Conservation (phyloP, 2,888 invertebrate genomes). For the Silvanus unidentatus region DNA sequence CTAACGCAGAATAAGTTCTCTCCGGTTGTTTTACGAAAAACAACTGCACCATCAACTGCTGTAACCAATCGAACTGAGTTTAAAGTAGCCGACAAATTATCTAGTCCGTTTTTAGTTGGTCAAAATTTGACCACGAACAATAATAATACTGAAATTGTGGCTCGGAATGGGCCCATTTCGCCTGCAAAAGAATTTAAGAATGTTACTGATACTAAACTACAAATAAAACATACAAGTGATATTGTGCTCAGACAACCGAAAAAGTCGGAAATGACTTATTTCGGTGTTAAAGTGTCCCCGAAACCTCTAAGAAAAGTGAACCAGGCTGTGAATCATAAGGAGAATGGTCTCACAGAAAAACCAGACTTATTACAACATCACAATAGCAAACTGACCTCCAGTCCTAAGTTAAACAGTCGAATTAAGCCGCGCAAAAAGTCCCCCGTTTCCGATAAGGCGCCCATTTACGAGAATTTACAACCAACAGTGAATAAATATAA, state of each 20-base stretch:
- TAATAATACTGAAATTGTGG: not conserved
- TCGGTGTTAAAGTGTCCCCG: conserved; percentile 37
- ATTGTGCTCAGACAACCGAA: conserved; percentile 41
- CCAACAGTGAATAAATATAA: conserved; percentile 18
- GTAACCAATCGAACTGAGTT: not conserved
- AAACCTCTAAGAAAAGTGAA: conserved; percentile 26
- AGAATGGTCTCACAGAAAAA: conserved; percentile 31
- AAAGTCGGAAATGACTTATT: conserved; percentile 44
- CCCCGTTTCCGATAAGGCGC: conserved; percentile 18
- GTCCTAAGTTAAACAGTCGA: conserved; percentile 5
- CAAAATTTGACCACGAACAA: conserved; percentile 13
- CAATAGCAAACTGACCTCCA: conserved; percentile 19
- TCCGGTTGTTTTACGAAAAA: conserved; percentile 30
- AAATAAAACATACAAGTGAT: conserved; percentile 25
- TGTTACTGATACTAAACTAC: conserved; percentile 17
- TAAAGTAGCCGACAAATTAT: conserved; percentile 29
- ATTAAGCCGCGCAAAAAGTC: conserved; percentile 16
- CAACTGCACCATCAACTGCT: conserved; percentile 16
- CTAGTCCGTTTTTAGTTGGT: conserved; percentile 39
- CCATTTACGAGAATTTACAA: conserved; percentile 42
- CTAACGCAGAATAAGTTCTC: conserved; percentile 23
- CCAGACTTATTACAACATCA: conserved; percentile 36
- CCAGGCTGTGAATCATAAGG: conserved; percentile 29
- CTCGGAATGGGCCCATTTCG: conserved; percentile 10
- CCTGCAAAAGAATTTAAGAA: conserved; percentile 21